phyloP scores from a whole-genome alignment of 1,140 invertebrate species.

The Bemisia tabaci region DNA sequence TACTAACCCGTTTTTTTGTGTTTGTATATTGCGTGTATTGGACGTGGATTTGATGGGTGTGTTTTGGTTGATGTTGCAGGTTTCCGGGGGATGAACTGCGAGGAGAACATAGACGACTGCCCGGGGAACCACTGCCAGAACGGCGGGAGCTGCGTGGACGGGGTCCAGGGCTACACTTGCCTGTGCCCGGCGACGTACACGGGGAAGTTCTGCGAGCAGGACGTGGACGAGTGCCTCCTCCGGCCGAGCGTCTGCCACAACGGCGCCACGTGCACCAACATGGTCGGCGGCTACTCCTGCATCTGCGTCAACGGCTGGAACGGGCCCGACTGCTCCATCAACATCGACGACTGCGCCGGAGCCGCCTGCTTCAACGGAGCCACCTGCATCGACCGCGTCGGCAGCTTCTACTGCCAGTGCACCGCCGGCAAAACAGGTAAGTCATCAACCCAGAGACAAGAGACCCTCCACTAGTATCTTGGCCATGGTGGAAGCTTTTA shows the following conservation, averaged over 20 bases:
- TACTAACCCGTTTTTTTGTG: too few relatives aligned
- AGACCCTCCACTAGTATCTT: too few relatives aligned
- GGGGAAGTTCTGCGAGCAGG: conserved; percentile 60
- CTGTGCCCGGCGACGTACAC: conserved; percentile 75
- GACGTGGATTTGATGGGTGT: too few relatives aligned
- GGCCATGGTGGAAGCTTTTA: too few relatives aligned
- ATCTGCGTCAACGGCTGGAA: conserved; percentile 95
- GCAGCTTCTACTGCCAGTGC: conserved; percentile 88
- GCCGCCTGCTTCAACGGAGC: conserved; percentile 93
- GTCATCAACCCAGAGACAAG: too few relatives aligned
- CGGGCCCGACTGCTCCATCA: conserved; percentile 75
- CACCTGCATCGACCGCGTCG: conserved; percentile 89
- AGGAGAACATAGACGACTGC: conserved; percentile 84
- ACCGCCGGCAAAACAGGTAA: conserved; percentile 86
- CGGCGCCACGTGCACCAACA: conserved; percentile 87
- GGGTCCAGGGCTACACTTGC: conserved; percentile 75
- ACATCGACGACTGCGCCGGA: conserved; percentile 85
- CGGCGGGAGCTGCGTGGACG: conserved; percentile 77
- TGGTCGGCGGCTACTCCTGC: conserved; percentile 77
- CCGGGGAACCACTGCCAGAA: conserved; percentile 79
- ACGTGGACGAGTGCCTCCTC: conserved; percentile 67
- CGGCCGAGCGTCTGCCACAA: conserved; percentile 80
- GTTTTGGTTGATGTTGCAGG: too few relatives aligned
- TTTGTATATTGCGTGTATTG: too few relatives aligned
- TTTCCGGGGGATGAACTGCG: conserved; percentile 70